Evolutionary conservation across 2,113 vertebrate species (phyloP).

Genomic region (Shinisaurus crocodilurus): DNA sequence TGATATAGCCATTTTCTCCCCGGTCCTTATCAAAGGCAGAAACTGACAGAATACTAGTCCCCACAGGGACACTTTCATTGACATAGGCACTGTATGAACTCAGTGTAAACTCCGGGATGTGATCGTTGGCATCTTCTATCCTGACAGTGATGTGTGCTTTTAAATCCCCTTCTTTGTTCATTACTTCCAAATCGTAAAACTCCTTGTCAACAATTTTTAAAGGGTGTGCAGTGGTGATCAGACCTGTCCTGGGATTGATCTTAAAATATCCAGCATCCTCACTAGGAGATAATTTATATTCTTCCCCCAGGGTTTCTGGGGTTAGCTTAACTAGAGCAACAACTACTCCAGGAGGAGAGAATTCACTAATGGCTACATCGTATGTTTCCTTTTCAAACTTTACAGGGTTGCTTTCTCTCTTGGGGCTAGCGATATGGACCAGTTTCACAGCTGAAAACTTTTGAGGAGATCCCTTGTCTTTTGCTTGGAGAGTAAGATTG

Average conservation of each 20-base stretch:
- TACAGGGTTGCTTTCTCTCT: conserved; percentile 70
- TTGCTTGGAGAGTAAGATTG: conserved; percentile 94
- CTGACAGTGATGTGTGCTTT: conserved; percentile 83
- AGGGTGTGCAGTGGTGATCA: conserved; percentile 86
- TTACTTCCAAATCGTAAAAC: conserved; percentile 84
- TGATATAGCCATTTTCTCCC: conserved; percentile 98
- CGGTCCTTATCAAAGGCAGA: conserved; percentile 89
- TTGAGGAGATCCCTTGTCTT: conserved; percentile 90
- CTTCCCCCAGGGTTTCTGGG: conserved; percentile 84
- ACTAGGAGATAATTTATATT: conserved; percentile 86
- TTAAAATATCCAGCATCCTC: conserved; percentile 86
- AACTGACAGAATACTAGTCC: conserved; percentile 84
- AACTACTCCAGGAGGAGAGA: conserved; percentile 91
- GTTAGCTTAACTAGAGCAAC: conserved; percentile 85
- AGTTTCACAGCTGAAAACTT: conserved; percentile 85
- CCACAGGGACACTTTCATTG: conserved; percentile 91
- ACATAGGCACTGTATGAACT: conserved; percentile 86
- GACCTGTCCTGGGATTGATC: conserved; percentile 89
- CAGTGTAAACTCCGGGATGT: conserved; percentile 90
- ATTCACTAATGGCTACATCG: conserved; percentile 88
- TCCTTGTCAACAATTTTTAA: conserved; percentile 85
- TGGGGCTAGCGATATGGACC: conserved; percentile 81
- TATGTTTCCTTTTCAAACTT: conserved; percentile 88
- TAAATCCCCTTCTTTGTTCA: conserved; percentile 80
- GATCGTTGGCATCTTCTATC: conserved; percentile 92